Percentiles rank a stretch among this genome's conserved stretches.
phyloP scores from a whole-genome alignment of 2,888 invertebrate genomes.

The Ganaspis brasiliensis region DNA sequence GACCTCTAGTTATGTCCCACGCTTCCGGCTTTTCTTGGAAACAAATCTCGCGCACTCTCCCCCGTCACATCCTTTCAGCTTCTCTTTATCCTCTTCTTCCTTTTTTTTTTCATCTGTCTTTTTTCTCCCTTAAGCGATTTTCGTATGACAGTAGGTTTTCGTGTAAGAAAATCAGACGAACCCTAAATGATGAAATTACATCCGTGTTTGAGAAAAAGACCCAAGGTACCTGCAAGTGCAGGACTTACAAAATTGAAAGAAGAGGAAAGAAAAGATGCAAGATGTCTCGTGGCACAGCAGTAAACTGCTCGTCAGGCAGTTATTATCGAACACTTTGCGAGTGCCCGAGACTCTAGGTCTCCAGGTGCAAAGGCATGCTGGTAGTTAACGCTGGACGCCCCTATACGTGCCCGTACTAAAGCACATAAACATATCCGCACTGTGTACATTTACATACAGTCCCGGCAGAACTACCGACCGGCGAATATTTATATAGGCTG shows the following conservation, averaged over 20 bases:
- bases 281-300: constrained; percentile 46
- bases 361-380: constrained; percentile 60
- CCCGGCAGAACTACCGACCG: background rate
- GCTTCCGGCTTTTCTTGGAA: constrained; percentile 65
- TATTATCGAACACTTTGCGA: constrained; percentile 57
- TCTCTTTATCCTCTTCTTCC: constrained; percentile 27
- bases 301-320: constrained; percentile 57
- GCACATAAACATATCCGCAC: constrained; percentile 24
- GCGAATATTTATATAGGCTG: constrained; percentile 8
- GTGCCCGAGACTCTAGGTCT: constrained; percentile 56
- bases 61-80: constrained; percentile 18
- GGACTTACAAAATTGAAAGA: constrained; percentile 3
- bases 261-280: constrained; percentile 29
- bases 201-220: constrained; percentile 41
- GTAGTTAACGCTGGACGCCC: constrained; percentile 51
- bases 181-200: constrained; percentile 30
- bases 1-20: constrained; percentile 35
- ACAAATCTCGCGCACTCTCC: constrained; percentile 42
- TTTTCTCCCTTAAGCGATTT: background rate
- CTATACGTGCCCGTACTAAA: constrained; percentile 41
- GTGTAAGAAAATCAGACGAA: constrained; percentile 33
- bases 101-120: constrained; percentile 20
- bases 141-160: constrained; percentile 16
- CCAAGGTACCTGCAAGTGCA: constrained; percentile 15
- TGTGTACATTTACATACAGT: constrained; percentile 49